A percentile compares a stretch with the other conserved stretches of the same genome.
Conservation (phyloP, 2,888 invertebrate genomes). For the Diarsia brunnea region DNA sequence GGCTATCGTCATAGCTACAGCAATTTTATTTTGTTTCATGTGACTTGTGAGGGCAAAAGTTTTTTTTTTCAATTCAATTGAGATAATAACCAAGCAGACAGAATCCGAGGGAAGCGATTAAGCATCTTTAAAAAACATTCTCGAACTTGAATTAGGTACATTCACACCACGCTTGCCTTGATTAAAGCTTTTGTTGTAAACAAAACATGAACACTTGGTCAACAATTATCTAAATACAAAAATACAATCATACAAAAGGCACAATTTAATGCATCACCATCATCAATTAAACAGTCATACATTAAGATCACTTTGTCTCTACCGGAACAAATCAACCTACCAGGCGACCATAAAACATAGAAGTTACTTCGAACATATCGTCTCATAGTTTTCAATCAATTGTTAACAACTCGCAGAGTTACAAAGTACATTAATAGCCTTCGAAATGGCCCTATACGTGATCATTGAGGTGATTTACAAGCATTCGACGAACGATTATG, state of each 20-base stretch:
- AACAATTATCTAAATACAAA: conserved; percentile 3
- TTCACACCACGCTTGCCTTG: background rate
- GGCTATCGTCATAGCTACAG: no score
- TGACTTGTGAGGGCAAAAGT: background rate
- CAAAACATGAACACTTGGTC: conserved; percentile 1
- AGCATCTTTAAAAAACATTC: background rate
- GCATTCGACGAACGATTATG: conserved; percentile 65
- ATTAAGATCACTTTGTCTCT: conserved; percentile 29
- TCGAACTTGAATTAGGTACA: background rate
- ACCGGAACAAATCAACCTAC: conserved; percentile 49
- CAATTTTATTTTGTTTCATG: no score
- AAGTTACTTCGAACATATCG: conserved; percentile 30
- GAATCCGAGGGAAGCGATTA: background rate
- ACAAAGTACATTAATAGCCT: conserved; percentile 67
- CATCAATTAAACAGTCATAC: conserved; percentile 11
- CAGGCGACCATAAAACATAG: conserved; percentile 25
- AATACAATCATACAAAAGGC: conserved; percentile 11
- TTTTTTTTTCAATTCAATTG: background rate
- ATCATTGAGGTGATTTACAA: conserved; percentile 72
- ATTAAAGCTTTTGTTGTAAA: conserved; percentile 14
- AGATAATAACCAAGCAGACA: background rate
- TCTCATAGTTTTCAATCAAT: conserved; percentile 64
- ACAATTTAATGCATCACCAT: conserved; percentile 17
- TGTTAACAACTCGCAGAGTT: conserved; percentile 59
- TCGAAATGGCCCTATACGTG: conserved; percentile 64